These are phyloP conservation scores for Ernsta delagoae DNA, from an alignment of 2,888 invertebrate genomes.

Conservation along the genomic window DNA sequence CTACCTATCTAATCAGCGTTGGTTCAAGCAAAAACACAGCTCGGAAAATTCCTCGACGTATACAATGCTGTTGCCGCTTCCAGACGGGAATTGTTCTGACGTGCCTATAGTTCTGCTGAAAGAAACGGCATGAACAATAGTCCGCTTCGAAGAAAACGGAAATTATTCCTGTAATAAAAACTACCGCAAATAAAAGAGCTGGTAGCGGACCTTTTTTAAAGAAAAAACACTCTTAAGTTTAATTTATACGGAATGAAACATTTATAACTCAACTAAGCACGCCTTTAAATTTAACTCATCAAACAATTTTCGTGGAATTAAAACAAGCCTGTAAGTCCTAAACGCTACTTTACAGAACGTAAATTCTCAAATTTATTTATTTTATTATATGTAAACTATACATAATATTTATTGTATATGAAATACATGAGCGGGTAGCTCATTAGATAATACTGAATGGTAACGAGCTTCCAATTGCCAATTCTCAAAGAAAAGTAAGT, in stretches of 20 bases:
- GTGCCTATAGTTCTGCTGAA: neutral
- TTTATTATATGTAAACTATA: too few relatives aligned
- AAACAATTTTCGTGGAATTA: too few relatives aligned
- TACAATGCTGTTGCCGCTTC: conserved; percentile 6
- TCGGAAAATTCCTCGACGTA: neutral
- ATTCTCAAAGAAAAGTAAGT: neutral
- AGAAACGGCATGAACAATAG: neutral
- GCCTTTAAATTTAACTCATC: too few relatives aligned
- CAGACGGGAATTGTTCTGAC: conserved; percentile 5
- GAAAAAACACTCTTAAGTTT: neutral
- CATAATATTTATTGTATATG: too few relatives aligned
- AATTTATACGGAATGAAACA: too few relatives aligned
- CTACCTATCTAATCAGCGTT: neutral
- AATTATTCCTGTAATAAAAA: conserved; percentile 2
- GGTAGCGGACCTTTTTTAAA: neutral
- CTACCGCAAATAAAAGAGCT: neutral
- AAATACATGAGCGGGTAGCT: too few relatives aligned
- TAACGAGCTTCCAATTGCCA: too few relatives aligned
- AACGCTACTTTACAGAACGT: too few relatives aligned
- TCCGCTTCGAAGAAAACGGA: neutral
- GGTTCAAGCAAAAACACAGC: neutral
- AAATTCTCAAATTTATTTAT: too few relatives aligned
- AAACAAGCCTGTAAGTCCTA: too few relatives aligned
- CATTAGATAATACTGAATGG: too few relatives aligned
- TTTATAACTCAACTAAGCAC: too few relatives aligned